Conservation (phyloP, 1,140 invertebrate species). For the Lysiphlebus fabarum region DNA sequence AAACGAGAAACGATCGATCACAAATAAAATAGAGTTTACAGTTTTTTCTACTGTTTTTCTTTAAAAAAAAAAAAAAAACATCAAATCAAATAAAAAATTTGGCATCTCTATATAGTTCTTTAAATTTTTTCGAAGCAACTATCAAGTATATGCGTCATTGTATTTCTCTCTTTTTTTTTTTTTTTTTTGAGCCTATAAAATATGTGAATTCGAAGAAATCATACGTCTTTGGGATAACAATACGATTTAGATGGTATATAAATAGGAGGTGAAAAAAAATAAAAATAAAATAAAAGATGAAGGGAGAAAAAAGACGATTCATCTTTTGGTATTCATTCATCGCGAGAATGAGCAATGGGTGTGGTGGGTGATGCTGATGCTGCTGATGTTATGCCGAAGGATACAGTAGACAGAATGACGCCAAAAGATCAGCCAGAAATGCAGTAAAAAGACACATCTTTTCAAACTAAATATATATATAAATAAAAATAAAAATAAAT, state of each 20-base stretch:
- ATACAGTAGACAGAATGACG: neutral
- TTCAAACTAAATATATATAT: neutral
- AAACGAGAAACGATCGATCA: slow-evolving; percentile 32
- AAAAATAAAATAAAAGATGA: slow-evolving; percentile 14
- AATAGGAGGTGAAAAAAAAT: neutral
- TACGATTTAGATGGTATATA: slow-evolving; percentile 14
- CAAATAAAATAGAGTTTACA: slow-evolving; percentile 26
- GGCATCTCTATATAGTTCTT: neutral
- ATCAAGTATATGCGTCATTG: slow-evolving; percentile 10
- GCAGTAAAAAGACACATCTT: neutral
- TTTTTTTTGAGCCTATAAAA: slow-evolving; percentile 21
- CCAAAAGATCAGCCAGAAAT: slow-evolving; percentile 2
- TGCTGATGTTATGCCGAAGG: neutral
- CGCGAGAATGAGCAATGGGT: slow-evolving; percentile 38
- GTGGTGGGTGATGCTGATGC: slow-evolving; percentile 19
- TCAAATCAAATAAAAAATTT: too few species aligned
- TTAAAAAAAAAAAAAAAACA: too few species aligned
- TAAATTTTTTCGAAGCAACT: slow-evolving; percentile 2
- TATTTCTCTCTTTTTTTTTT: slow-evolving; percentile 13
- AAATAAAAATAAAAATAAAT: too few species aligned
- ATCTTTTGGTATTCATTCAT: slow-evolving; percentile 46
- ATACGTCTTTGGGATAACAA: slow-evolving; percentile 36
- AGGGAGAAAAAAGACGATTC: slow-evolving; percentile 42
- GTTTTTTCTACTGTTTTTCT: slow-evolving; percentile 22
- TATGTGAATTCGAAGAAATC: slow-evolving; percentile 42